A percentile compares a stretch with the other conserved stretches of the same genome.
These are phyloP conservation scores for Rhopilema esculentum DNA, from an alignment of 30 jellyfish, hydroid and myxozoan genomes.

Conservation along the genomic window DNA sequence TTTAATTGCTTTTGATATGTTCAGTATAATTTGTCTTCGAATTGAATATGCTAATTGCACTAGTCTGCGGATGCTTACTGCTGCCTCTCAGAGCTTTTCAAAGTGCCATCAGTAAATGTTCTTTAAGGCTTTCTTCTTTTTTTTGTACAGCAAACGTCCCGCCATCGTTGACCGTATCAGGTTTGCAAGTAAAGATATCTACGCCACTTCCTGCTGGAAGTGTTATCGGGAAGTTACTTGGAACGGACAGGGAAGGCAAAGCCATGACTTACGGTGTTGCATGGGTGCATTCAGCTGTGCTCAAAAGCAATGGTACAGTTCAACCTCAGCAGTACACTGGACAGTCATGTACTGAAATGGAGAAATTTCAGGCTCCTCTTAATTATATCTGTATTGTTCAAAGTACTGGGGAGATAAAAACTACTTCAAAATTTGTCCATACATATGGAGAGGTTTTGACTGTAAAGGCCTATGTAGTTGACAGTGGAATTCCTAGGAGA, in stretches of 20 bases:
- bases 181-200: not conserved
- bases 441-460: constrained; percentile 27
- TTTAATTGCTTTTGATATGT: too few relatives aligned
- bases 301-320: not conserved
- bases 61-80: too few relatives aligned
- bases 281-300: constrained; percentile 27
- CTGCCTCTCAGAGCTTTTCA: too few relatives aligned
- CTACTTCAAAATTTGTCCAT: constrained; percentile 32
- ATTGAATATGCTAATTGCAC: too few relatives aligned
- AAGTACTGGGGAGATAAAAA: constrained; percentile 55
- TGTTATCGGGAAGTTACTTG: constrained; percentile 30
- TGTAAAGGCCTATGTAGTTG: constrained; percentile 35
- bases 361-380: constrained; percentile 23
- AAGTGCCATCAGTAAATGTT: too few relatives aligned
- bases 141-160: constrained; percentile 42
- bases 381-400: constrained; percentile 39
- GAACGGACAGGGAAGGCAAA: constrained; percentile 39
- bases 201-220: constrained; percentile 14
- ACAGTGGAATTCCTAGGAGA: constrained; percentile 63
- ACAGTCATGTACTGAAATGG: constrained; percentile 36
- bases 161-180: constrained; percentile 13
- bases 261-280: constrained; percentile 23
- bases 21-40: too few relatives aligned
- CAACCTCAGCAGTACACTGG: not conserved
- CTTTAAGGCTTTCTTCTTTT: not conserved